Conservation (phyloP, 2,113 vertebrate species). For the Engraulis encrasicolus region DNA sequence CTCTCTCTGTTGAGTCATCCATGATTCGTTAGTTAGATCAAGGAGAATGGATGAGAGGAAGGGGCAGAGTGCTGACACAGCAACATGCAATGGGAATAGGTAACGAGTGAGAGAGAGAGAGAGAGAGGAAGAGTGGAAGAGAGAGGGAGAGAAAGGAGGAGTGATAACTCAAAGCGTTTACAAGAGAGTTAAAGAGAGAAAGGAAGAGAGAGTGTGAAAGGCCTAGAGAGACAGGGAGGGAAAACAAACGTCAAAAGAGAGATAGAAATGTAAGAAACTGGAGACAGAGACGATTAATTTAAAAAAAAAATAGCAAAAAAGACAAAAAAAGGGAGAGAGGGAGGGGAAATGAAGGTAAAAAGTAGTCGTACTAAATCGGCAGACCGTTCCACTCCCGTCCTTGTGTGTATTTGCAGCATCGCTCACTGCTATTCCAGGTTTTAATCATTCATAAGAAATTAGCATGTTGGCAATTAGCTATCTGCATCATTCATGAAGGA, state of each 20-base stretch:
- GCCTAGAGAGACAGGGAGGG: too few species aligned
- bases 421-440: conserved; percentile 43
- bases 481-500: conserved; percentile 70
- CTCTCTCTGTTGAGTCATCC: conserved; percentile 26
- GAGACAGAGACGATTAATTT: too few species aligned
- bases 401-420: conserved; percentile 22
- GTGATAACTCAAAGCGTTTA: too few species aligned
- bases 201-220: too few species aligned
- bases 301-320: neutral
- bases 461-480: conserved; percentile 63
- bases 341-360: neutral
- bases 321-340: neutral
- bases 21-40: conserved; percentile 24
- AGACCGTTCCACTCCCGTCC: neutral
- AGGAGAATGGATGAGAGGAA: conserved; percentile 21
- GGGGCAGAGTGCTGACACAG: neutral
- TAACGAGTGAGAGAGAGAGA: neutral
- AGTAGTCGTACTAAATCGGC: neutral
- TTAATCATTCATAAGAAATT: conserved; percentile 72
- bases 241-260: too few species aligned
- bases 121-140: neutral
- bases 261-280: too few species aligned
- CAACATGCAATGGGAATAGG: neutral
- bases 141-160: neutral
- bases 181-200: too few species aligned